Conservation (phyloP, 2,113 vertebrate species). For the Enhydra lutris region DNA sequence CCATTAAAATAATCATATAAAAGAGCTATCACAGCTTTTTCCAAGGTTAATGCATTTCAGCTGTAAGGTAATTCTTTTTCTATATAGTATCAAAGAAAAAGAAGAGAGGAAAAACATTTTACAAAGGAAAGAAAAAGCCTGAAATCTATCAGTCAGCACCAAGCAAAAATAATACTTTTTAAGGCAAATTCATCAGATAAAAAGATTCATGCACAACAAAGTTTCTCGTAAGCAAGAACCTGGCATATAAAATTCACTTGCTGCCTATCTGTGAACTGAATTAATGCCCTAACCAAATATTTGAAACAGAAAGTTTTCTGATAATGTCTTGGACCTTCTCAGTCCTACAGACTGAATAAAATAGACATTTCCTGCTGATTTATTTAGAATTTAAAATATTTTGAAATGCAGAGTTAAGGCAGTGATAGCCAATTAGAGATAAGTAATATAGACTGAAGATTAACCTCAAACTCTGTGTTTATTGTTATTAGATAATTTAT, state of each 20-base stretch:
- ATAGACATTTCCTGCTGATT: background rate
- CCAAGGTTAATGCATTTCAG: background rate
- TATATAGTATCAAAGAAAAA: background rate
- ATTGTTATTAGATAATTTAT: background rate
- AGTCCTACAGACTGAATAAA: background rate
- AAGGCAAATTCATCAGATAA: background rate
- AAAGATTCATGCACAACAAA: background rate
- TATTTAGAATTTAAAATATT: background rate
- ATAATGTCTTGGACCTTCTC: background rate
- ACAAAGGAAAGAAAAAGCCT: background rate
- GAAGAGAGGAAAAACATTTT: background rate
- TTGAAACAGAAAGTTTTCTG: background rate
- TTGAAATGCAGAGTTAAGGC: background rate
- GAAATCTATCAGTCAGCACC: background rate
- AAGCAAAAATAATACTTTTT: background rate
- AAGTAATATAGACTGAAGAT: background rate
- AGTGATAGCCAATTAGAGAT: background rate
- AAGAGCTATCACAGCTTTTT: background rate
- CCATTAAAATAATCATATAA: background rate
- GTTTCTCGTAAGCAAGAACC: background rate
- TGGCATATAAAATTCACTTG: background rate
- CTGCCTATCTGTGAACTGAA: background rate
- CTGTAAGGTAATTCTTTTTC: background rate
- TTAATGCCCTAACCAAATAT: background rate
- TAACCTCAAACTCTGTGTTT: background rate